A percentile compares a stretch with the other conserved stretches of the same genome.
These are phyloP conservation scores for Popillia japonica DNA, from an alignment of 1,140 invertebrate genomes.

Conservation along the genomic window DNA sequence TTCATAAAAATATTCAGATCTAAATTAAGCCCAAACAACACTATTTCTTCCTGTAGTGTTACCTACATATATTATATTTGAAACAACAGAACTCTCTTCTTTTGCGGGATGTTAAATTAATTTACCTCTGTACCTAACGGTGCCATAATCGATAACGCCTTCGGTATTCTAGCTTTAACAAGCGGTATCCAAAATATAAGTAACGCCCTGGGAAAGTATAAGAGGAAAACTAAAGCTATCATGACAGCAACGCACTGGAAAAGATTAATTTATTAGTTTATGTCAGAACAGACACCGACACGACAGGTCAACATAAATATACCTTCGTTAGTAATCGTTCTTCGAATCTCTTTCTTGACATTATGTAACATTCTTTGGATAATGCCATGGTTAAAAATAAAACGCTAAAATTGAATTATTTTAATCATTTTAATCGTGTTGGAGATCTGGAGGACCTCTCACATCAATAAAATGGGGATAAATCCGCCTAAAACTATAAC, in stretches of 20 bases:
- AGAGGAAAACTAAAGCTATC: constrained; percentile 12
- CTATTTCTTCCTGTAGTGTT: no score
- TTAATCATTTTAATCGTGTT: neutral
- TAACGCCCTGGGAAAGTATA: constrained; percentile 1
- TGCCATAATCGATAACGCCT: constrained; percentile 34
- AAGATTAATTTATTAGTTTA: neutral
- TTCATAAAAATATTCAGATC: neutral
- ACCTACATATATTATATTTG: no score
- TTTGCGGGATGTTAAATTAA: no score
- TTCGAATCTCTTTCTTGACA: constrained; percentile 13
- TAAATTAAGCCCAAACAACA: no score
- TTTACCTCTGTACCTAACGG: constrained; percentile 31
- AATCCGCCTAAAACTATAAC: neutral
- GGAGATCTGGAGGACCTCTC: neutral
- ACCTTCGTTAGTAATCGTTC: constrained; percentile 13
- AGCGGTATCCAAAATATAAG: constrained; percentile 32
- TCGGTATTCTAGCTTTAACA: constrained; percentile 26
- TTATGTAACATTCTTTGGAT: neutral
- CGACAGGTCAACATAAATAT: neutral
- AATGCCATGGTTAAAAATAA: neutral
- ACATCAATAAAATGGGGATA: constrained; percentile 11
- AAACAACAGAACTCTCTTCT: no score
- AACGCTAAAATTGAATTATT: neutral
- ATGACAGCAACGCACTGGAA: neutral
- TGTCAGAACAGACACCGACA: no score